A percentile compares a stretch with the other conserved stretches of the same genome.
Conservation (phyloP, 1,140 invertebrate genomes). For the Sipha flava region DNA sequence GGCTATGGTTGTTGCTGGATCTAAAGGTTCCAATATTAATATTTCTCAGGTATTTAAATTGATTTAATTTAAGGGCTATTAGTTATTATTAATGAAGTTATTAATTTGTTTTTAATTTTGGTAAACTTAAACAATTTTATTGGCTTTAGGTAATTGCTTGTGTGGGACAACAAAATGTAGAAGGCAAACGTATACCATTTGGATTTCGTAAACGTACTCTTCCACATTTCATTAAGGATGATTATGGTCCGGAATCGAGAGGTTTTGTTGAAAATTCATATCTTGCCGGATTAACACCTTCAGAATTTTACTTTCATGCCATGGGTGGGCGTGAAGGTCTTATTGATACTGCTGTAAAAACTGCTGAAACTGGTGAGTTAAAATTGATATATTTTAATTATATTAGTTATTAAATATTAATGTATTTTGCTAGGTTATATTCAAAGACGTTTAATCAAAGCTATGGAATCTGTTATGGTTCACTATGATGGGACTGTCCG, state of each 20-base stretch:
- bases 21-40: conserved; percentile 99
- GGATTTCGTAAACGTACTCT: conserved; percentile 96
- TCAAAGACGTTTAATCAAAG: conserved; percentile 98
- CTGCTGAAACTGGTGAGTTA: conserved; percentile 84
- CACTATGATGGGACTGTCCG: conserved; percentile 94
- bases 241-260: conserved; percentile 97
- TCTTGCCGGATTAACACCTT: conserved; percentile 94
- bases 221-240: conserved; percentile 99
- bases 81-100: too few relatives aligned
- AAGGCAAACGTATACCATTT: conserved; percentile 99
- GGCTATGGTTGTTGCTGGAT: conserved; percentile 99
- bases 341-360: conserved; percentile 99
- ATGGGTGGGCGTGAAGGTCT: conserved; percentile 99
- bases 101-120: too few relatives aligned
- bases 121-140: too few relatives aligned
- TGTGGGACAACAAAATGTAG: conserved; percentile 99
- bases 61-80: too few relatives aligned
- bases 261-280: conserved; percentile 99
- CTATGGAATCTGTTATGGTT: conserved; percentile 99
- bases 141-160: conserved; percentile 86
- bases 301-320: conserved; percentile 99
- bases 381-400: too few relatives aligned
- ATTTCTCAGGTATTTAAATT: conserved; percentile 82
- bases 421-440: conserved; percentile 68
- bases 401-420: too few relatives aligned